Base-by-base conservation (phyloP, 2,113 vertebrate genomes). In the Uria aalge region DNA sequence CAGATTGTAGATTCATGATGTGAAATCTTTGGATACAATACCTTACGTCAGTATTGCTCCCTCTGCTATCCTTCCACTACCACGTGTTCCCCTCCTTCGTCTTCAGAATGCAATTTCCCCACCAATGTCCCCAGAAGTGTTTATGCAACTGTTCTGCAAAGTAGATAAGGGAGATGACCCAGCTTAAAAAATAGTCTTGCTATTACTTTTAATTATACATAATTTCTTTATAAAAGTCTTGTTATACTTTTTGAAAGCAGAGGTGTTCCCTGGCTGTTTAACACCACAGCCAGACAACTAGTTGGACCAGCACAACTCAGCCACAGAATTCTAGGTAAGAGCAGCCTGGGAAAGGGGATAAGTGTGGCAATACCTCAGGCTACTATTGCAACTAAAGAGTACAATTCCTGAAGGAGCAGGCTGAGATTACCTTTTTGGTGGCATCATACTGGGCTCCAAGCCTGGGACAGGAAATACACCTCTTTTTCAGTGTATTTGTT, bases 11-110 rank as follows among this genome's bases (percentile, higher is more conserved):
- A n/a, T 48, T 91, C 11, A 23, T 23, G 1, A 50, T 74, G 57
- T 91, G 43, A 83, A n/a, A 24, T 62, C 27, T 69, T 53, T 48
- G 27, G 12, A 60, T 79, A 41, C 20, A 60, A 8, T 68, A 50
- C 6, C 41, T 60, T 40, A 83, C 38, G 22, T 71, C 30, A 48
- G 21, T 53, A 30, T n/a, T 69, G 7, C 48, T 80, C 24, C 7
- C 15, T 62, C 50, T 87, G 38, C 63, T 6, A 14, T 16, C 8
- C 12, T 68, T 86, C 32, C 9, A 32, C 15, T 27, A 38, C 12
- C 6, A 40, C 0, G 0, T 83, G 23, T 63, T 72, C 36, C 7
- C 24, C 18, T 53, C 27, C 40, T 85, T 4, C 0, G 3, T 55
- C 41, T 88, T 45, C 38, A 90, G 17, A 8, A 47, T 64, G 15